Conservation (phyloP, 2,113 vertebrate species). For the Rhinolophus ferrumequinum region DNA sequence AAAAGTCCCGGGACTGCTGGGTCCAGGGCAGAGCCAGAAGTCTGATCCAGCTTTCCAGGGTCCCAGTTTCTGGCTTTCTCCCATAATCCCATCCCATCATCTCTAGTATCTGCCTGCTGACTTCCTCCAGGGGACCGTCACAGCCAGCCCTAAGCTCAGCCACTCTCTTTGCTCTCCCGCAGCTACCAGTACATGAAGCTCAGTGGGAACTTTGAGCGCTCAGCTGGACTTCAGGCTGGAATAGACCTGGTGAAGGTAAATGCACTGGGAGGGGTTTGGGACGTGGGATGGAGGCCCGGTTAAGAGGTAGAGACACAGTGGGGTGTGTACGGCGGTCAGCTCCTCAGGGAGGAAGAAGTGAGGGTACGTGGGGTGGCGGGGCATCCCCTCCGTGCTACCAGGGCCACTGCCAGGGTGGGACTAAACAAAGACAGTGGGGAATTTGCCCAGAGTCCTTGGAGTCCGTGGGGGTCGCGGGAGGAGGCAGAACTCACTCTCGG, state of each 20-base stretch:
- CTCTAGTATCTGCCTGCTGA: fast-evolving
- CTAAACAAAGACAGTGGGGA: neutral
- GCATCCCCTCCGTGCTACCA: too few relatives aligned
- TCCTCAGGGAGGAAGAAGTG: neutral
- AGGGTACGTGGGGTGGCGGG: neutral
- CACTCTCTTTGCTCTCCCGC: constrained; percentile 26
- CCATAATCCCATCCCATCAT: neutral
- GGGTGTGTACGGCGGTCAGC: too few relatives aligned
- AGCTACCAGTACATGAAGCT: constrained; percentile 93
- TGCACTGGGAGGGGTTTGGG: neutral
- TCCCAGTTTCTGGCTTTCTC: neutral
- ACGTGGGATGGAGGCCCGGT: neutral
- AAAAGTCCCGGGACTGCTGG: neutral
- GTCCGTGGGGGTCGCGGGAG: too few relatives aligned
- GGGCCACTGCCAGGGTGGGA: neutral
- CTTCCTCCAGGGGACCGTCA: neutral
- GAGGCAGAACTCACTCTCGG: neutral
- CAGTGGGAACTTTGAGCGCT: constrained; percentile 94
- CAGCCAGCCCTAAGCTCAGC: neutral
- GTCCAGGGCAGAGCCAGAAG: neutral
- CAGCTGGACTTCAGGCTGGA: constrained; percentile 95
- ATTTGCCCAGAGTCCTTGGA: neutral
- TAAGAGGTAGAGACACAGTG: neutral
- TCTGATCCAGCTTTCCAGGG: neutral
- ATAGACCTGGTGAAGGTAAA: constrained; percentile 91